These are phyloP conservation scores for Rhinichthys klamathensis DNA, from an alignment of 2,113 vertebrate species.

Conservation along the genomic window DNA sequence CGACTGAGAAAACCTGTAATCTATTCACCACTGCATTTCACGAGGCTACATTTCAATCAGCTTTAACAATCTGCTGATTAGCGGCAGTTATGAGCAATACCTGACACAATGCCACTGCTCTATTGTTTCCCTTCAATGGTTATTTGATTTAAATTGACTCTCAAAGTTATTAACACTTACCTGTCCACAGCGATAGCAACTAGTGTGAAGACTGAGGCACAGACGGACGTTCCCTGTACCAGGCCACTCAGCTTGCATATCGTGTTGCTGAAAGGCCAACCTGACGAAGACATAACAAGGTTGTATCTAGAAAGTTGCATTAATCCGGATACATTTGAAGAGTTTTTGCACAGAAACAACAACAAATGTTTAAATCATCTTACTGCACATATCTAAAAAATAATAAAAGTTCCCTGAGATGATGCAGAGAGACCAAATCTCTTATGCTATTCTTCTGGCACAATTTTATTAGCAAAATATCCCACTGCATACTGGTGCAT, in stretches of 20 bases:
- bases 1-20: too few relatives aligned
- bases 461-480: too few relatives aligned
- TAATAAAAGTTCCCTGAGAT: too few relatives aligned
- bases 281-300: constrained; percentile 62
- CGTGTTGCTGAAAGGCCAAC: constrained; percentile 82
- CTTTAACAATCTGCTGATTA: not conserved
- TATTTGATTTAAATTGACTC: not conserved
- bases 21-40: not conserved
- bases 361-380: too few relatives aligned
- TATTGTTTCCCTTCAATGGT: not conserved
- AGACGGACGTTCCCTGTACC: constrained; percentile 84
- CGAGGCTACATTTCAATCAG: not conserved
- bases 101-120: not conserved
- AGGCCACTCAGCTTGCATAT: constrained; percentile 84
- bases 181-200: constrained; percentile 86
- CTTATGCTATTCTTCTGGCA: too few relatives aligned
- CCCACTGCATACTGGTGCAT: too few relatives aligned
- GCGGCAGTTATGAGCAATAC: not conserved
- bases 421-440: too few relatives aligned
- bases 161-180: constrained; percentile 56
- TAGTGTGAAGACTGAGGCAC: constrained; percentile 81
- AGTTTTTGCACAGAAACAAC: too few relatives aligned
- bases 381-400: too few relatives aligned
- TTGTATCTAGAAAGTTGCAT: not conserved
- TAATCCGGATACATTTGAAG: too few relatives aligned